Percentiles rank a stretch among this genome's conserved stretches.
Evolutionary conservation across 2,113 vertebrate species (phyloP).

Genomic region (Tragelaphus imberbis): DNA sequence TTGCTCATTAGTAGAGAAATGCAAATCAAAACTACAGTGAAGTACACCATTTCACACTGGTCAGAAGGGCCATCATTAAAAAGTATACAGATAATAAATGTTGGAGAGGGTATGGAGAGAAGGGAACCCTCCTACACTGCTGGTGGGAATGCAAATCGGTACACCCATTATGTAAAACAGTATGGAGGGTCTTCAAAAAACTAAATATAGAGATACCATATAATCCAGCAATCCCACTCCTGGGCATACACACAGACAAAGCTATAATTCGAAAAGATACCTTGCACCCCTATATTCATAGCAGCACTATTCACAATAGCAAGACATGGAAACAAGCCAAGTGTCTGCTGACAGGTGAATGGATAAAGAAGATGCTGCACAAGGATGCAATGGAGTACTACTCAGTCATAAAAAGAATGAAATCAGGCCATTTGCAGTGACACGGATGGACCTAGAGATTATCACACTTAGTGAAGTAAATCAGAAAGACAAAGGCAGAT

Average conservation of each 20-base stretch:
- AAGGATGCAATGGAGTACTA: not conserved
- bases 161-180: not conserved
- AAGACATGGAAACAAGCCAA: not conserved
- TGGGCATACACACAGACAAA: not conserved
- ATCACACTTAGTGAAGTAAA: not conserved
- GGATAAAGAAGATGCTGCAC: not conserved
- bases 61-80: not conserved
- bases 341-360: not conserved
- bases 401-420: not conserved
- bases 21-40: not conserved
- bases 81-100: not conserved
- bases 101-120: not conserved
- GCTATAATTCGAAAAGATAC: not conserved
- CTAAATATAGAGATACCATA: not conserved
- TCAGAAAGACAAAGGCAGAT: not conserved
- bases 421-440: not conserved
- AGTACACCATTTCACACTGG: not conserved
- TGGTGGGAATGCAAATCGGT: not conserved
- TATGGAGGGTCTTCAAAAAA: not conserved
- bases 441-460: not conserved
- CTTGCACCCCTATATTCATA: not conserved
- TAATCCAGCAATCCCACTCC: not conserved
- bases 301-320: not conserved
- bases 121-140: not conserved
- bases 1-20: not conserved